Conservation (phyloP, 2,797 vertebrate genomes). For the Sebastes cheni region DNA sequence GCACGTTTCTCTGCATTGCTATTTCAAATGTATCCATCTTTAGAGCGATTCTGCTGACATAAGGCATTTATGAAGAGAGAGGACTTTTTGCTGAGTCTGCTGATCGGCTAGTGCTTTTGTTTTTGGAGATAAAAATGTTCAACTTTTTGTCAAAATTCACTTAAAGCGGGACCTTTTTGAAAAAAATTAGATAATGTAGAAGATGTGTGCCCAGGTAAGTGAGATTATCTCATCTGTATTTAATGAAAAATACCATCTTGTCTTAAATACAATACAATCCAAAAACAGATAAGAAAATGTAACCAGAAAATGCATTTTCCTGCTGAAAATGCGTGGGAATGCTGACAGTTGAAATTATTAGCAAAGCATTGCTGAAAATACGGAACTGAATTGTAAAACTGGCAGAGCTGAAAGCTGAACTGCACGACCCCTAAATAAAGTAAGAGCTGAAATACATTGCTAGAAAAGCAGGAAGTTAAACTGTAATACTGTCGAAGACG, state of each 20-base stretch:
- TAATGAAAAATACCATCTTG: background rate
- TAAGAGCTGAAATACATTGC: no score
- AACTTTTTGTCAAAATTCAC: background rate
- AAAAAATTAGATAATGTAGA: background rate
- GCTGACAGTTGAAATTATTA: no score
- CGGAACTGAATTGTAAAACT: no score
- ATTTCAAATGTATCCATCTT: background rate
- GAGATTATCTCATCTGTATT: background rate
- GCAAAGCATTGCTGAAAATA: no score
- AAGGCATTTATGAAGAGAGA: background rate
- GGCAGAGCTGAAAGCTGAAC: no score
- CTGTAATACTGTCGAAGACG: no score
- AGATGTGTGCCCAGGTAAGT: background rate
- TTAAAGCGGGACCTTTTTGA: background rate
- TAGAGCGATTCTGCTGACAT: background rate
- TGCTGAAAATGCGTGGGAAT: no score
- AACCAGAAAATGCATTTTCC: no score
- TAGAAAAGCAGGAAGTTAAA: no score
- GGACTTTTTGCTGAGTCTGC: background rate
- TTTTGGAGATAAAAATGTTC: background rate
- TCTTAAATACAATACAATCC: background rate
- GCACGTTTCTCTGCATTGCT: background rate
- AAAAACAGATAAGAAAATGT: background rate
- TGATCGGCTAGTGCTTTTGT: background rate
- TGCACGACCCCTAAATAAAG: no score